phyloP scores from a whole-genome alignment of 2,113 vertebrate genomes.

The Xyliphius kryptos region DNA sequence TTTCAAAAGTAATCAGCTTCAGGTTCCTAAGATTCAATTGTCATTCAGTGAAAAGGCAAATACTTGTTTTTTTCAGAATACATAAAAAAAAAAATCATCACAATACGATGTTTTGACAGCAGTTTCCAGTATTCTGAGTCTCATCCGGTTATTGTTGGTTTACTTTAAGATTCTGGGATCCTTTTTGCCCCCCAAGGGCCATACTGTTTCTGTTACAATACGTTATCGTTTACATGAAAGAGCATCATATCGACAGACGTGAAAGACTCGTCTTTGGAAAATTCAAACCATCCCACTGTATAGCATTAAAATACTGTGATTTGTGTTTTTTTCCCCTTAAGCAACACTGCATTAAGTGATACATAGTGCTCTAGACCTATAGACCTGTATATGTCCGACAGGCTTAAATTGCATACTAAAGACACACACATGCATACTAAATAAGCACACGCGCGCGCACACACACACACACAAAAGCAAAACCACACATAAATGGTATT shows the following conservation, averaged over 20 bases:
- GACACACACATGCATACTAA: slow-evolving; percentile 6
- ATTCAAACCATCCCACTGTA: not conserved
- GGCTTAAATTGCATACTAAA: not conserved
- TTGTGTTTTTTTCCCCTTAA: slow-evolving; percentile 23
- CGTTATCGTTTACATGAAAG: slow-evolving; percentile 5
- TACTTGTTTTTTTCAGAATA: not conserved
- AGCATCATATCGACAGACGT: slow-evolving; percentile 12
- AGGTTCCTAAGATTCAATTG: not conserved
- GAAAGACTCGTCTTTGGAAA: slow-evolving; percentile 5
- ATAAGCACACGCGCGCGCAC: slow-evolving; percentile 5
- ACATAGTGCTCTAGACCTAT: slow-evolving; percentile 1
- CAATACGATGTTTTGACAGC: not conserved
- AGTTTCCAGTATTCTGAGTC: not conserved
- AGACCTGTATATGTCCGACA: slow-evolving; percentile 9
- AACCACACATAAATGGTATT: slow-evolving; percentile 42
- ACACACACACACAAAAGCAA: slow-evolving; percentile 46
- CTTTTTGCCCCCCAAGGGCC: not conserved
- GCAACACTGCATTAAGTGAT: slow-evolving; percentile 33
- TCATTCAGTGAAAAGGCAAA: slow-evolving; percentile 14
- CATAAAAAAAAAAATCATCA: not conserved
- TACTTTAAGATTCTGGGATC: not conserved
- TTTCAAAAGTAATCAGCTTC: not conserved
- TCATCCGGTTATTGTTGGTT: not conserved
- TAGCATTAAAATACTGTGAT: slow-evolving; percentile 31
- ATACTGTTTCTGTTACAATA: not conserved